Evolutionary conservation across 64 coral and sea anemone species (phyloP).

Genomic region (Stylophora pistillata): DNA sequence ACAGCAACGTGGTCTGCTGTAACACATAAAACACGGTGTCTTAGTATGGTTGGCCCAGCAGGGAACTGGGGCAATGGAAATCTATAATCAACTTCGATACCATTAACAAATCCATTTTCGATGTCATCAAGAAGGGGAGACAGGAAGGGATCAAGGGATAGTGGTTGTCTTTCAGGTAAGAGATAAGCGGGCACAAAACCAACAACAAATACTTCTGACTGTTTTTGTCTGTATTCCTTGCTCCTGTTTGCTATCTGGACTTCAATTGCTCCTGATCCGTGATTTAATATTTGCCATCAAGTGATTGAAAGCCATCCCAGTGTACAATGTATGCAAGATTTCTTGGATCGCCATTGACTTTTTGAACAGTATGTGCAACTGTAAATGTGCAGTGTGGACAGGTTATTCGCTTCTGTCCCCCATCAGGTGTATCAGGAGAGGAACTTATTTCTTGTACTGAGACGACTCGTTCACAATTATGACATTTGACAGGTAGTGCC

Average conservation of each 20-base stretch:
- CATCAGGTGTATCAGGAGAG: constrained; percentile 26
- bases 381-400: constrained; percentile 2
- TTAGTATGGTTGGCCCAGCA: constrained; percentile 8
- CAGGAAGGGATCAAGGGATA: constrained; percentile 58
- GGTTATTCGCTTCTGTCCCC: constrained; percentile 21
- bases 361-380: constrained; percentile 1
- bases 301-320: constrained; percentile 69
- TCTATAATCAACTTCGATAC: constrained; percentile 52
- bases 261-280: constrained; percentile 60
- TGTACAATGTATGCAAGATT: constrained; percentile 47
- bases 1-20: constrained; percentile 57
- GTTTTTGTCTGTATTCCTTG: constrained; percentile 51
- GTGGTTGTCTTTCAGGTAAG: constrained; percentile 35
- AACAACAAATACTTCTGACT: constrained; percentile 50
- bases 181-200: constrained; percentile 53
- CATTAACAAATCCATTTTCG: constrained; percentile 50
- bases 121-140: constrained; percentile 28
- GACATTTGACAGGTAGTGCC: constrained; percentile 46
- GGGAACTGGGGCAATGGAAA: constrained; percentile 43
- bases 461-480: constrained; percentile 41
- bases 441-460: constrained; percentile 18
- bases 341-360: constrained; percentile 39
- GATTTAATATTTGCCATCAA: constrained; percentile 66
- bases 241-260: constrained; percentile 58
- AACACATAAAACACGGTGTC: constrained; percentile 45